Conservation (phyloP, 2,113 vertebrate genomes). For the Tinamus guttatus region DNA sequence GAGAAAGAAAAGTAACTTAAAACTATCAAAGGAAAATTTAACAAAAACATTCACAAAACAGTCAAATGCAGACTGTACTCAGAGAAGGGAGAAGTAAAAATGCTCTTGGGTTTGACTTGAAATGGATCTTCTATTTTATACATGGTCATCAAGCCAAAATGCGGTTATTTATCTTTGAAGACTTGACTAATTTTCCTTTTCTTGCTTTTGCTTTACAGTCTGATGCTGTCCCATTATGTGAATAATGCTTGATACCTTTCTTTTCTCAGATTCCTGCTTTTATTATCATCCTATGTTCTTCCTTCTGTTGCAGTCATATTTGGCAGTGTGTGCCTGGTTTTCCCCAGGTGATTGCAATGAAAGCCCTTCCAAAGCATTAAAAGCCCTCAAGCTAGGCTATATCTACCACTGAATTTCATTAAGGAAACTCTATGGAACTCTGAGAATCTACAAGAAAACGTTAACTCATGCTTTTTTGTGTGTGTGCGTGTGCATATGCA, state of each 20-base stretch:
- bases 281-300: not conserved
- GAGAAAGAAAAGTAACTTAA: not conserved
- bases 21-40: not conserved
- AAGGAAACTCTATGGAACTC: not conserved
- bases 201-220: not conserved
- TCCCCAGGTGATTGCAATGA: not conserved
- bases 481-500: rapidly evolving
- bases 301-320: not conserved
- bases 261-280: not conserved
- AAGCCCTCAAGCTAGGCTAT: not conserved
- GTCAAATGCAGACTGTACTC: not conserved
- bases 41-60: not conserved
- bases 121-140: not conserved
- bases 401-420: not conserved
- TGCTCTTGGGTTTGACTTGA: not conserved
- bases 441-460: not conserved
- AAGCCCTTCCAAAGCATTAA: not conserved
- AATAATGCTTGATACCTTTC: not conserved
- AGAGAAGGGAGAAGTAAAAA: not conserved
- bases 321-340: not conserved
- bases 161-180: not conserved
- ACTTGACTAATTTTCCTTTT: not conserved
- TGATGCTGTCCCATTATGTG: not conserved
- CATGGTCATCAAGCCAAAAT: not conserved
- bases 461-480: not conserved